Percentiles rank a stretch among this genome's conserved stretches.
phyloP scores from a whole-genome alignment of 2,888 invertebrate species.

The Meganola albula region DNA sequence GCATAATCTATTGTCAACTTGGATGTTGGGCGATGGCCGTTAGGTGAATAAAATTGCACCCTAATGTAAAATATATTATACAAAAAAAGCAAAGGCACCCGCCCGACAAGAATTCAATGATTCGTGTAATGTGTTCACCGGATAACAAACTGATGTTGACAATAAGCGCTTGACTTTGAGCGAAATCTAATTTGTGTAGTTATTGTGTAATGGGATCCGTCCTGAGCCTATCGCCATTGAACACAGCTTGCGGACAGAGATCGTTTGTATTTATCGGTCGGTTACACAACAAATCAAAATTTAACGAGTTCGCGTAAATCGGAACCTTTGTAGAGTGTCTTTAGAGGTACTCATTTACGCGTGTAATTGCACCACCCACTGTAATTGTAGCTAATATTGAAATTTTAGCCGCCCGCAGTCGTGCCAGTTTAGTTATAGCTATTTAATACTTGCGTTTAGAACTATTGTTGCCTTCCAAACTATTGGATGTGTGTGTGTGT shows the following conservation, averaged over 20 bases:
- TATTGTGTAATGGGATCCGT: slow-evolving; percentile 72
- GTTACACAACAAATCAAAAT: slow-evolving; percentile 75
- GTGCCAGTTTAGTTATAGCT: slow-evolving; percentile 20
- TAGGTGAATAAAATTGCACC: slow-evolving; percentile 15
- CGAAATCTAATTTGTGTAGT: slow-evolving; percentile 76
- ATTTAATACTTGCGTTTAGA: slow-evolving; percentile 27
- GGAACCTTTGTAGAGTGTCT: slow-evolving; percentile 49
- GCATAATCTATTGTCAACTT: background rate
- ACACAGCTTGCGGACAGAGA: slow-evolving; percentile 46
- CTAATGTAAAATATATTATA: slow-evolving; percentile 26
- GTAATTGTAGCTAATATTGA: slow-evolving; percentile 36
- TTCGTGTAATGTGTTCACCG: slow-evolving; percentile 62
- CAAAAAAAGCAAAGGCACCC: slow-evolving; percentile 62
- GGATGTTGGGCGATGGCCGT: background rate
- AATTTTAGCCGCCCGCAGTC: slow-evolving; percentile 20
- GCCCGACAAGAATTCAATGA: slow-evolving; percentile 65
- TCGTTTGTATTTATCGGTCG: slow-evolving; percentile 66
- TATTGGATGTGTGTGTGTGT: slow-evolving; percentile 26
- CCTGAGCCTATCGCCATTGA: slow-evolving; percentile 50
- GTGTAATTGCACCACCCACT: slow-evolving; percentile 62
- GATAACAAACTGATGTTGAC: slow-evolving; percentile 68
- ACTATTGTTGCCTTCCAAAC: slow-evolving; percentile 19
- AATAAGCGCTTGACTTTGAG: slow-evolving; percentile 74
- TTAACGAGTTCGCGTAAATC: slow-evolving; percentile 70
- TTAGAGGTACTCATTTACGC: slow-evolving; percentile 52